Evolutionary conservation across 2,113 vertebrate genomes (phyloP), one percentile per base, ranked within the genome.

Genomic region (Anarrhichthys ocellatus): DNA sequence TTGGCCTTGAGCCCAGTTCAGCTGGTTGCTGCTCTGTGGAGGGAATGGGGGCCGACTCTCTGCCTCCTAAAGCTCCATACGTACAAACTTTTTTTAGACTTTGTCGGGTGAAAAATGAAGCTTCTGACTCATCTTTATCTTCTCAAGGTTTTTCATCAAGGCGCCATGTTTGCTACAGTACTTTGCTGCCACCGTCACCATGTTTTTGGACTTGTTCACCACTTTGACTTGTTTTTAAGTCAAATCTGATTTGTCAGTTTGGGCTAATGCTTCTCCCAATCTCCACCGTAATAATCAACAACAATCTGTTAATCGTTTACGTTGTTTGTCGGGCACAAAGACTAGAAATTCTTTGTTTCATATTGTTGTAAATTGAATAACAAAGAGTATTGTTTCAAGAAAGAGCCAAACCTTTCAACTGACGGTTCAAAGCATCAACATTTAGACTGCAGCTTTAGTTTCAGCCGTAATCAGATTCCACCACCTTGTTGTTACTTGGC

Each of bases 1-100:
- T 78, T 84, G 74, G 80, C 78, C 42, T 38, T 9, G 0, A 22
- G 74, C 81, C 83, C 66, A 73, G 66, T 63, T 58, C 63, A 84
- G 40, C 66, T 48, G 11, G 54, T 20, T 62, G 54, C 77, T 85
- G 66, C 66, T 52, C 32, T 82, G 78, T 63, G 40, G 20, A 46
- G 75, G 15, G 40, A 87, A 73, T 24, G 9, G 24, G 27, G 48
- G 58, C 63, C 46, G 64, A 9, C 63, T 77, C 52, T 0, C 42
- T 54, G 50, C 52, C n/a, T 46, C 20, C 59, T 32, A 36, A 68
- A 76, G 66, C 80, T 79, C 52, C 63, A 22, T 22, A 34, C 32
- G 27, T 5, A 27, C 20, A 68, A 72, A 76, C 72, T 2, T 72
- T 76, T 76, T 68, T n/a, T n/a, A n/a, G n/a, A n/a, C n/a, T 36